Evolutionary conservation across 2,113 vertebrate species (phyloP), one percentile per base, ranked within the genome.

Genomic region (Cyanistes caeruleus): DNA sequence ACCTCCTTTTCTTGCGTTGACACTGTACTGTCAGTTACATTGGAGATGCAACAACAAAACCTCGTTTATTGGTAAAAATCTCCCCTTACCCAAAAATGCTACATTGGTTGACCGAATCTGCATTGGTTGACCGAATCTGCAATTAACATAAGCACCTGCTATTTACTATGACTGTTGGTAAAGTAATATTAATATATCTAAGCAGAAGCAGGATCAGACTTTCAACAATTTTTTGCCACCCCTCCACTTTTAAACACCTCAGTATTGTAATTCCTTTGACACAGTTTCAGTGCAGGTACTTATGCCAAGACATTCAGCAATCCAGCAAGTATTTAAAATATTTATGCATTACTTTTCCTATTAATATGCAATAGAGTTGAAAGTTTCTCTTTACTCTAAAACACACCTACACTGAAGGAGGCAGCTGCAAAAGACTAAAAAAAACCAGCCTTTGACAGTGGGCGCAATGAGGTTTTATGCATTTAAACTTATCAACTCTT

Each of bases 61-160:
- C 48, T 63, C 15, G 41, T n/a, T 28, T 67, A 59, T 7, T 41
- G 64, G 35, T 37, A 84, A 84, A 85, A 81, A 56, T 31, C 18
- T 23, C 7, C 3, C 11, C 17, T 23, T 17, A 11, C 5, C 25
- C 15, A 33, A 15, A 83, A 33, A 58, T 20, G 37, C 39, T 39
- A 23, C 0, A 3, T 4, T 74, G n/a, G 15, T 37, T 65, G 59
- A 56, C 21, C 0, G 0, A 37, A 68, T 52, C 67, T 13, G 18
- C 28, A 63, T 4, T 74, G n/a, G 15, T 37, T 65, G 59, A 56
- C 21, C 0, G 0, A 37, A 68, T 52, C 67, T 13, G 18, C 28
- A 63, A 48, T 43, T 35, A 93, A 35, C 48, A 72, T 20, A 75
- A 63, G 46, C 19, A 75, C 6, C 23, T 85, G 35, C 9, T 87